Conservation (phyloP, 2,888 invertebrate genomes). For the Clusia tigrina region DNA sequence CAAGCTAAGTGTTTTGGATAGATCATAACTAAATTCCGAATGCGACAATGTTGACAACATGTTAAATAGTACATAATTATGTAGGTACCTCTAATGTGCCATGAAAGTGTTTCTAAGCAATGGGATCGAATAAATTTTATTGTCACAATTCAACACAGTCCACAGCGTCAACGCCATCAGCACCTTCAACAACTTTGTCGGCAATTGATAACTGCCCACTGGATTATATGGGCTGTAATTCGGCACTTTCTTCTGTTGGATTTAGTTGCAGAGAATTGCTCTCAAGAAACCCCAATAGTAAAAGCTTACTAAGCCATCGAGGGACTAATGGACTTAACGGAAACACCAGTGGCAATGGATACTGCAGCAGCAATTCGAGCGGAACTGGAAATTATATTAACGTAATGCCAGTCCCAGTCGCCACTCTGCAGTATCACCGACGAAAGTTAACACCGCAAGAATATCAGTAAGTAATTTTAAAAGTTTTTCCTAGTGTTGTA, state of each 20-base stretch:
- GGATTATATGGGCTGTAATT: conserved; percentile 44
- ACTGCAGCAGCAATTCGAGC: conserved; percentile 42
- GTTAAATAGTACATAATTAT: conserved; percentile 11
- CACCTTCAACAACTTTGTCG: conserved; percentile 45
- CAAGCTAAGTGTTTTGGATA: too few relatives aligned
- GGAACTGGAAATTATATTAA: conserved; percentile 60
- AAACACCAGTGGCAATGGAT: conserved; percentile 35
- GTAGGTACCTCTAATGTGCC: conserved; percentile 11
- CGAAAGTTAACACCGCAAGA: conserved; percentile 62
- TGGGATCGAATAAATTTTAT: conserved; percentile 61
- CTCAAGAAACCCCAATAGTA: conserved; percentile 41
- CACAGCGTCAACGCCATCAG: conserved; percentile 43
- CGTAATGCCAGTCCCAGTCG: conserved; percentile 62
- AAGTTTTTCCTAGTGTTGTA: background rate
- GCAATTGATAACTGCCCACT: conserved; percentile 43
- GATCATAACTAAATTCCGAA: too few relatives aligned
- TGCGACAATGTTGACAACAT: too few relatives aligned
- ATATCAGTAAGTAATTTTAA: conserved; percentile 57
- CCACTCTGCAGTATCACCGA: conserved; percentile 61
- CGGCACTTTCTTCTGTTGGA: conserved; percentile 36
- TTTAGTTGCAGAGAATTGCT: conserved; percentile 42
- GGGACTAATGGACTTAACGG: conserved; percentile 35
- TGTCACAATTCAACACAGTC: conserved; percentile 50
- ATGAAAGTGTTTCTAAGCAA: conserved; percentile 37
- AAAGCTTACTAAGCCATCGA: conserved; percentile 37